phyloP scores from a whole-genome alignment of 2,113 vertebrate species.

The Pipa parva region DNA sequence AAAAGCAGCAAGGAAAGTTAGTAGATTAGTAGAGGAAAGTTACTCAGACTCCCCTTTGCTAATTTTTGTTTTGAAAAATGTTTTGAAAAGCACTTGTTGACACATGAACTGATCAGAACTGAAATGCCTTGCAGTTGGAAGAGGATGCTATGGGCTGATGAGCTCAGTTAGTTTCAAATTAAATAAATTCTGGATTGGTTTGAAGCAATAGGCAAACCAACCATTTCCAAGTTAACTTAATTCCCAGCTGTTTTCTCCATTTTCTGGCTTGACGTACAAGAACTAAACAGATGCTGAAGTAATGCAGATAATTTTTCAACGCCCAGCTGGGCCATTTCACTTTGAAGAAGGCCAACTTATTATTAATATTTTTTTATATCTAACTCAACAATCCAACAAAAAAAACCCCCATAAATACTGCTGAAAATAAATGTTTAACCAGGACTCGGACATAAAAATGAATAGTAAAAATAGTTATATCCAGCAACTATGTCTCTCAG shows the following conservation, averaged over 20 bases:
- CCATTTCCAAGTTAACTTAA: neutral
- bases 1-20: too few relatives aligned
- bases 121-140: too few relatives aligned
- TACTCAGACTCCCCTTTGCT: too few relatives aligned
- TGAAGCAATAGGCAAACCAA: neutral
- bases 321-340: constrained; percentile 19
- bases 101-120: too few relatives aligned
- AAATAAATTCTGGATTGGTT: neutral
- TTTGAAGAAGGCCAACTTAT: constrained; percentile 7
- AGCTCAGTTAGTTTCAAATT: constrained; percentile 3
- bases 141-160: too few relatives aligned
- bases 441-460: too few relatives aligned
- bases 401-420: neutral
- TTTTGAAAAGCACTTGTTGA: too few relatives aligned
- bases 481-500: too few relatives aligned
- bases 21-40: too few relatives aligned
- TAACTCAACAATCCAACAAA: neutral
- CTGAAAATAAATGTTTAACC: constrained; percentile 14
- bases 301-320: neutral
- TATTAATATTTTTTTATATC: constrained; percentile 17
- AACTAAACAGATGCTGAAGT: neutral
- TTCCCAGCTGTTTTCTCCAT: constrained; percentile 18
- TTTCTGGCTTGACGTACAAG: neutral
- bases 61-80: too few relatives aligned
- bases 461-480: too few relatives aligned